Evolutionary conservation across 1,140 invertebrate species (phyloP), one percentile per base, ranked within the genome.

Genomic region (Odontomachus brunneus): DNA sequence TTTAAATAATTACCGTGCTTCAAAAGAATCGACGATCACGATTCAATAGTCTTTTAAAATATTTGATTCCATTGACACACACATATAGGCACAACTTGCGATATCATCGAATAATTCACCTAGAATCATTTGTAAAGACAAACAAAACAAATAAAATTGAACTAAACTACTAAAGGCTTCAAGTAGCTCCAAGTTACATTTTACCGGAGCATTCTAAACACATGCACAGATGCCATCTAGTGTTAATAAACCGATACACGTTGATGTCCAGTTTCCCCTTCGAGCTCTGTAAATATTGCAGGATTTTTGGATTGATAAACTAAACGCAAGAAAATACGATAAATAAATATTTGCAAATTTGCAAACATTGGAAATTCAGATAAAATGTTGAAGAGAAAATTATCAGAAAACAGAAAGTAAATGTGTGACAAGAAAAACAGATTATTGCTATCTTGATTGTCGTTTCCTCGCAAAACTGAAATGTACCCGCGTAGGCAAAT

Each of bases 201-300:
- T 49, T 0, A 24, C 19, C 12, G n/a, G 11, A n/a, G n/a, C 15
- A 73, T 44, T 73, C 38, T 73, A 73, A 73, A 73, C 24, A 12
- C 17, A 73, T n/a, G n/a, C 57, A 22, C 19, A 44, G 19, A 15
- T 48, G n/a, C 19, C 63, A 66, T 49, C 63, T 66, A 66, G 38
- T 12, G 38, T 15, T 24, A 0, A 29, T 33, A 33, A 33, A 33
- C 5, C 29, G 29, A 33, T 33, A 5, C 29, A 33, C 29, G 29
- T 33, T 33, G 5, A 33, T 33, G 29, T 33, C 29, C 5, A 2
- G 29, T 12, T 51, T 22, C 66, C 66, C 29, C 51, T 15, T 33
- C 29, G 29, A 14, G 22, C 26, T 29, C 44, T n/a, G 3, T 14
- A 4, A 51, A 51, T 11, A 0, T 24, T 1, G n/a, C 48, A 24